Evolutionary conservation across 2,888 invertebrate genomes (phyloP), one percentile per base, ranked within the genome.

Genomic region (Choreutis nemorana): DNA sequence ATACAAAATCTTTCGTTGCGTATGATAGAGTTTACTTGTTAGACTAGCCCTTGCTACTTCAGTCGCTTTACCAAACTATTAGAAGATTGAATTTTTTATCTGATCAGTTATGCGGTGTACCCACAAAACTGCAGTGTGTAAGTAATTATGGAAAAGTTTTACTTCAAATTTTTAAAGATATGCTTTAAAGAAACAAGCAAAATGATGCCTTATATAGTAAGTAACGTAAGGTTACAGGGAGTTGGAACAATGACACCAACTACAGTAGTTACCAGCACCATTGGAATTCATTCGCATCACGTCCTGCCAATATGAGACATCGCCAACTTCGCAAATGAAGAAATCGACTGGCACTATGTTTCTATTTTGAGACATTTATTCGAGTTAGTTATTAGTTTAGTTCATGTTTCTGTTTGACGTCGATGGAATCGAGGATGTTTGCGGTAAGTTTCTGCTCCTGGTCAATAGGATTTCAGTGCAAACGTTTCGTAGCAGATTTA

Each of bases 231-330:
- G n/a, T n/a, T n/a, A n/a, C n/a, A n/a, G n/a, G n/a, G n/a, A n/a
- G n/a, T n/a, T n/a, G 10, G 26, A 29, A 23, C 44, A 44, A 49
- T 42, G 47, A 45, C 40, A 42, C 33, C 34, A 15, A n/a, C n/a
- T 8, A 14, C 25, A 15, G 14, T 26, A 26, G 9, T n/a, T 14
- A 14, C 26, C 8, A n/a, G 6, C 26, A 26, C 15, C 28, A 22
- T 28, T n/a, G n/a, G n/a, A n/a, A 13, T 32, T 34, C 34, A 71
- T 63, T 65, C 65, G 29, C 32, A 45, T 57, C 71, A 71, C 71
- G 70, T 64, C 49, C 49, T 38, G 42, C 37, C 54, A 58, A 61
- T 66, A 68, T 61, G 63, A 63, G 64, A 61, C 64, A 54, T 55
- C 46, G 54, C 49, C 48, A 47, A 54, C 50, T 49, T 55, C 51